Conservation (phyloP, 2,888 invertebrate genomes). For the Anarsia innoxiella region DNA sequence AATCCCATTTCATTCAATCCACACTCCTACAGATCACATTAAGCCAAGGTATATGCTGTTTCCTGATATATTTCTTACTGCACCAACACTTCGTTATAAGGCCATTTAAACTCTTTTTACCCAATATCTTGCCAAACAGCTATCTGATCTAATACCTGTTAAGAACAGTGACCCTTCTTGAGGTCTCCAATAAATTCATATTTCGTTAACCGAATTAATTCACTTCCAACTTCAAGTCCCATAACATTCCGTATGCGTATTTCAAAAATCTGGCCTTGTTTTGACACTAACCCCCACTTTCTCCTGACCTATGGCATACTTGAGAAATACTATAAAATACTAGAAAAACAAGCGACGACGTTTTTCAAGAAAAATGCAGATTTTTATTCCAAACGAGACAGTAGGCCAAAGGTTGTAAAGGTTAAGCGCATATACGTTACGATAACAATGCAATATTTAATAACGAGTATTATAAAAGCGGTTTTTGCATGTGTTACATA, state of each 20-base stretch:
- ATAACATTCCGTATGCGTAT: conserved; percentile 1
- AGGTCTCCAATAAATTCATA: no score
- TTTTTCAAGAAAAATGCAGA: conserved; percentile 53
- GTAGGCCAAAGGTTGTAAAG: conserved; percentile 44
- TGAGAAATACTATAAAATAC: conserved; percentile 41
- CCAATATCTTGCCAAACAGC: no score
- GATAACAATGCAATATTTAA: conserved; percentile 5
- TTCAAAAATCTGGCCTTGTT: conserved; percentile 18
- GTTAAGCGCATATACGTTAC: conserved; percentile 17
- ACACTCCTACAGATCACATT: no score
- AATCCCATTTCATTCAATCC: no score
- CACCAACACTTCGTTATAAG: no score
- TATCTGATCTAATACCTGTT: no score
- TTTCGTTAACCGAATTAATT: conserved; percentile 1
- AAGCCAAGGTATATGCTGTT: no score
- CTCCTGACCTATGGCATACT: conserved; percentile 64
- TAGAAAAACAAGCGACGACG: no score
- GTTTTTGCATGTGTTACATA: conserved; percentile 6
- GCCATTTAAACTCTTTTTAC: no score
- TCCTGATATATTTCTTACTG: no score
- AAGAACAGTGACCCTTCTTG: no score
- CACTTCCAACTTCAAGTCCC: neutral
- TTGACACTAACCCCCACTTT: conserved; percentile 48
- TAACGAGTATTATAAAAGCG: conserved; percentile 2
- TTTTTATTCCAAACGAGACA: conserved; percentile 24